Evolutionary conservation across 2,797 vertebrate genomes (phyloP).

Genomic region (Sebastiscus tertius): DNA sequence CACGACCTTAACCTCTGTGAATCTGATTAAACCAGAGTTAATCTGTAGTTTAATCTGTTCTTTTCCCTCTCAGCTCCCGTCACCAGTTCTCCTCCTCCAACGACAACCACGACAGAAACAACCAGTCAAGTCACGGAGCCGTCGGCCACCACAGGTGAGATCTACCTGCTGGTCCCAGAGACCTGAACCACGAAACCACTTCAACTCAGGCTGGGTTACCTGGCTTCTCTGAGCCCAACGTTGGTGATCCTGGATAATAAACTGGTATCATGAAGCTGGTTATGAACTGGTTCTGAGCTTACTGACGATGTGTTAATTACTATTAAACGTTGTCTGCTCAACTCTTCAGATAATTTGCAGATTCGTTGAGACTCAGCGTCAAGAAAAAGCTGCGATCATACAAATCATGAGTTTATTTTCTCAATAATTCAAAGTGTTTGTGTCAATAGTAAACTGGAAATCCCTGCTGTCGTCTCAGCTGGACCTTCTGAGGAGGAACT

Average conservation of each 20-base stretch:
- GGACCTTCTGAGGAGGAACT: slow-evolving; percentile 74
- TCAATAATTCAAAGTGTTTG: neutral
- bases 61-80: slow-evolving; percentile 38
- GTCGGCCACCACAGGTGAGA: slow-evolving; percentile 40
- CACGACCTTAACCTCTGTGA: neutral
- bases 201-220: neutral
- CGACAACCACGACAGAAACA: neutral
- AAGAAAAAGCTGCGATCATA: neutral
- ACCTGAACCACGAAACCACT: too few relatives aligned
- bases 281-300: too few relatives aligned
- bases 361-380: neutral
- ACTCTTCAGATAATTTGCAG: neutral
- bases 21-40: neutral
- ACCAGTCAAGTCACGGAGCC: neutral
- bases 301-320: too few relatives aligned
- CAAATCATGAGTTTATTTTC: neutral
- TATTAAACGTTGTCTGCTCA: neutral
- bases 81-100: slow-evolving; percentile 30
- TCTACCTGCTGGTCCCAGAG: neutral
- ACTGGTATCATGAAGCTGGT: too few relatives aligned
- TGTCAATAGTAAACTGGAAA: slow-evolving; percentile 62
- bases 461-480: slow-evolving; percentile 66
- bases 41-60: neutral
- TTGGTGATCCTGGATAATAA: too few relatives aligned
- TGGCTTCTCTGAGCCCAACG: neutral